These are phyloP conservation scores for Elephantulus edwardii DNA, from an alignment of 2,113 vertebrate genomes.

Conservation along the genomic window DNA sequence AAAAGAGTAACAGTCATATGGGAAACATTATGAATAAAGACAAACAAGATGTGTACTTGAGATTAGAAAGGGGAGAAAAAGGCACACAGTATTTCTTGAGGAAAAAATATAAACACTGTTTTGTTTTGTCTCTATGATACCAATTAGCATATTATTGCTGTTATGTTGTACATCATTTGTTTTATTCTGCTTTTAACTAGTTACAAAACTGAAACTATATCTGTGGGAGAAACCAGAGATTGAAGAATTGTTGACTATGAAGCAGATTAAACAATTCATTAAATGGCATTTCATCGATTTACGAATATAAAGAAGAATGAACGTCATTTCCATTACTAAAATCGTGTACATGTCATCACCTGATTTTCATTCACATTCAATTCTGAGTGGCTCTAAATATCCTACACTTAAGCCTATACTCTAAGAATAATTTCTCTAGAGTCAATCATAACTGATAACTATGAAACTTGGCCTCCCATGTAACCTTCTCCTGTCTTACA, in stretches of 20 bases:
- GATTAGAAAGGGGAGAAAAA: background rate
- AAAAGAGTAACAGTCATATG: constrained; percentile 79
- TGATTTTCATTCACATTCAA: constrained; percentile 53
- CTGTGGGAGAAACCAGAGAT: background rate
- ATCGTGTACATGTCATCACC: constrained; percentile 9
- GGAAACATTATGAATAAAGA: constrained; percentile 56
- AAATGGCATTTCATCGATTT: background rate
- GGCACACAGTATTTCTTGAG: constrained; percentile 4
- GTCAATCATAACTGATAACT: constrained; percentile 55
- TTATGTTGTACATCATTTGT: background rate
- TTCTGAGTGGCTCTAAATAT: constrained; percentile 61
- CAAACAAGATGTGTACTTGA: constrained; percentile 40
- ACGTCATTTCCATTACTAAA: constrained; percentile 58
- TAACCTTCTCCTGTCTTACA: background rate
- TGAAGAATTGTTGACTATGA: background rate
- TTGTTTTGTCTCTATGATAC: constrained; percentile 24
- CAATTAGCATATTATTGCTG: background rate
- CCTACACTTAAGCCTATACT: background rate
- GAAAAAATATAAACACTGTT: constrained; percentile 31
- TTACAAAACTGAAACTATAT: constrained; percentile 20
- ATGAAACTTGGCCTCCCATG: constrained; percentile 53
- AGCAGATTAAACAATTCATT: constrained; percentile 58
- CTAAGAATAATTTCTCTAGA: constrained; percentile 47
- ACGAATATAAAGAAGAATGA: background rate
- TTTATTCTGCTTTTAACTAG: constrained; percentile 31